These are phyloP conservation scores for Parapsyche elsis DNA, from an alignment of 1,140 invertebrate genomes.

Conservation along the genomic window DNA sequence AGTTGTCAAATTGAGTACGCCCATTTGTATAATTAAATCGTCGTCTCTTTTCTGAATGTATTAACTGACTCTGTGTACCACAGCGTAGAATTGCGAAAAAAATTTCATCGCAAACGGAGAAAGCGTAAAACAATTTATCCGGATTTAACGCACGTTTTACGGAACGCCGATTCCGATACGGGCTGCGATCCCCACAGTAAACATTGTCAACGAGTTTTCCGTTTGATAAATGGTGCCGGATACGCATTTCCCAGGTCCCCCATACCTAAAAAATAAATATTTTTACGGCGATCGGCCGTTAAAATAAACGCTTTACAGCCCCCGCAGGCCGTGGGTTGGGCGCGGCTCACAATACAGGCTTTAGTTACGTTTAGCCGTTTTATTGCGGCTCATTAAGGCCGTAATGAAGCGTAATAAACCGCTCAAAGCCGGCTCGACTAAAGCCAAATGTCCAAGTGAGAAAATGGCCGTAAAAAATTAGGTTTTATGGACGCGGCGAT, in stretches of 20 bases:
- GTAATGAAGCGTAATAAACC: conserved; percentile 27
- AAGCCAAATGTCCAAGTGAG: neutral
- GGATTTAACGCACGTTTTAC: no score
- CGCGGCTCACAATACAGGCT: neutral
- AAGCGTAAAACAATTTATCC: no score
- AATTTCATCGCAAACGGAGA: no score
- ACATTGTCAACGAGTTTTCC: neutral
- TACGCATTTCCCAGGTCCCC: neutral
- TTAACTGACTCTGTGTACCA: no score
- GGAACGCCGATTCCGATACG: no score
- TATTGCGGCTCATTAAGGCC: conserved; percentile 30
- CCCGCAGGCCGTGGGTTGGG: neutral
- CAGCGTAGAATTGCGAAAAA: no score
- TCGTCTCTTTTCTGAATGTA: no score
- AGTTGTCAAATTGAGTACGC: no score
- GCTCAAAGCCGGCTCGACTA: neutral
- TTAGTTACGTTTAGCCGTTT: neutral
- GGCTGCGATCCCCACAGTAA: no score
- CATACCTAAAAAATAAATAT: neutral
- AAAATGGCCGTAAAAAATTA: conserved; percentile 21
- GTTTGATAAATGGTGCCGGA: neutral
- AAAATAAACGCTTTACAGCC: conserved; percentile 4
- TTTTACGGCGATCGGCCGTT: neutral
- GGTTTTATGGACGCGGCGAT: neutral
- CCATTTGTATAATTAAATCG: no score